Evolutionary conservation across 2,888 invertebrate species (phyloP), one percentile per base, ranked within the genome.

Genomic region (Scelioninae gen. 1): DNA sequence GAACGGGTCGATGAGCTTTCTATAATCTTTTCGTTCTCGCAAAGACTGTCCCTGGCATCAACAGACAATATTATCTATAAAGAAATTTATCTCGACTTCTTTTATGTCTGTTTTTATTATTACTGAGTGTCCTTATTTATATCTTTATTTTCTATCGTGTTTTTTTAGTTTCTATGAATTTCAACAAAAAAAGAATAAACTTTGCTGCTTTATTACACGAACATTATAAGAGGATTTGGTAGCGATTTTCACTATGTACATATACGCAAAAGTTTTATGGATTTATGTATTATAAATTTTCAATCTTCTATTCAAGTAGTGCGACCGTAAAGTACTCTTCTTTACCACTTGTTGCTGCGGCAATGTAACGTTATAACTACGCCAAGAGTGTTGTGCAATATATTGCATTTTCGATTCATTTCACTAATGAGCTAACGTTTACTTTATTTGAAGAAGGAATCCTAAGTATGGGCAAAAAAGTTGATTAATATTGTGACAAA

Each of bases 1-100:
- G 75, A 75, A 65, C 58, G 71, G 82, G 82, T 85, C 87, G 86
- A 88, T 86, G 86, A 87, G 85, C 85, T 87, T 84, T 86, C 87
- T 88, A 75, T 86, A 34, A 45, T 43, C 40, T 16, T 23, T 29
- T 16, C 34, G 31, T 62, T 56, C 77, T 32, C 55, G 71, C 65
- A 66, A 69, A 43, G 53, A 66, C 38, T 60, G 60, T 74, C 43
- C 56, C 56, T 34, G 62, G 58, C 79, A 34, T 15, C 60, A n/a
- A 62, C 45, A n/a, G 43, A 74, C 68, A 80, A 81, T 71, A 56
- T 66, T 53, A 58, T 78, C 69, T 69, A 58, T 58, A 51, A 63
- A 74, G 63, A 82, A 82, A 74, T 82, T 72, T 68, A 78, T 74
- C 82, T 77, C 62, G 72, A 82, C 66, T 74, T 74, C 55, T 74